phyloP scores from a whole-genome alignment of 2,797 vertebrate species.

The Squalus acanthias region DNA sequence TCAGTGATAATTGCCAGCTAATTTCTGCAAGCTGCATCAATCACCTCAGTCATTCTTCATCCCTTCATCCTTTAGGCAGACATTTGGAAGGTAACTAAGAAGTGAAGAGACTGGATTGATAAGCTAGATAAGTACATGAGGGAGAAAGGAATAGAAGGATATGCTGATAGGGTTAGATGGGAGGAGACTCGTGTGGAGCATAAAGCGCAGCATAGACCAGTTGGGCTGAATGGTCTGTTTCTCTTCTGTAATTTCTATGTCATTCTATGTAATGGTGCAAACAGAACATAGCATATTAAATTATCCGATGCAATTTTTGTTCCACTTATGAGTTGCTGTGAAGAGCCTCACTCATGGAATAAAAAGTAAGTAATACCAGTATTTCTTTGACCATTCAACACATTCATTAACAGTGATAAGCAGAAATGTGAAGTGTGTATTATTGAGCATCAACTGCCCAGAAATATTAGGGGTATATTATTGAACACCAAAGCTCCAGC shows the following conservation, averaged over 20 bases:
- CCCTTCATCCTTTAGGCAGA: no score
- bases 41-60: no score
- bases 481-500: background rate
- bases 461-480: background rate
- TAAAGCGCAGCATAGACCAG: background rate
- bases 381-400: background rate
- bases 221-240: background rate
- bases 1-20: no score
- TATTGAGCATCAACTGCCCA: no score
- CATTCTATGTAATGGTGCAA: background rate
- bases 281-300: background rate
- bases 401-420: background rate
- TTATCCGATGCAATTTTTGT: background rate
- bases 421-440: background rate
- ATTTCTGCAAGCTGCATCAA: no score
- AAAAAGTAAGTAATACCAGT: background rate
- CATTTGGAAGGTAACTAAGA: no score
- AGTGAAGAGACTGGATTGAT: no score
- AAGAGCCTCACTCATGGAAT: background rate
- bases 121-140: background rate
- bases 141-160: background rate
- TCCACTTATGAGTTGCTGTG: background rate
- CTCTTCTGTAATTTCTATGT: background rate
- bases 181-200: background rate
- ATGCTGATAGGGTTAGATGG: background rate